phyloP scores from a whole-genome alignment of 2,113 vertebrate species.

The Lagopus leucura region DNA sequence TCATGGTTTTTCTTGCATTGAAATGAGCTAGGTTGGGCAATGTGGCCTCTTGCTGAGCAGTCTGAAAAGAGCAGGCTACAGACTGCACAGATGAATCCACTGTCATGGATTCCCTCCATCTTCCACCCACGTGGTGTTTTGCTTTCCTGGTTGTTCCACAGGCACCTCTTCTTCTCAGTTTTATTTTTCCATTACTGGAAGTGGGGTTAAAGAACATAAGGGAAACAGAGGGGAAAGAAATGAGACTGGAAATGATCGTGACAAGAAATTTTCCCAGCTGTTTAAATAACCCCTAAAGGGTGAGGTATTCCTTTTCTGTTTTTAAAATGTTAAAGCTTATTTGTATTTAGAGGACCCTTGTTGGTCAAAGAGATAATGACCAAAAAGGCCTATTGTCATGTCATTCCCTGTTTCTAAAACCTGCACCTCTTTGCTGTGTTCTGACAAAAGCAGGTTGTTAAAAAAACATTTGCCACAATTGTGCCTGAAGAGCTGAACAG shows the following conservation, averaged over 20 bases:
- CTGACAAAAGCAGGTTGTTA: background rate
- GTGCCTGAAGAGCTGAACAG: background rate
- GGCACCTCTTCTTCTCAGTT: background rate
- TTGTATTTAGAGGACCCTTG: background rate
- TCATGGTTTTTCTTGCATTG: slow-evolving; percentile 2
- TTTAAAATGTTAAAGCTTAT: background rate
- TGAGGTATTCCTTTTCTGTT: background rate
- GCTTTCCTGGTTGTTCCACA: background rate
- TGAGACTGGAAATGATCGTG: background rate
- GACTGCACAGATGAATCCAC: background rate
- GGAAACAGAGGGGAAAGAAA: background rate
- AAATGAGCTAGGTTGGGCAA: background rate
- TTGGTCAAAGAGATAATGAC: background rate
- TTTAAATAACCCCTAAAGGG: background rate
- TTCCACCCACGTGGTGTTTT: background rate
- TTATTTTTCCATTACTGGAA: background rate
- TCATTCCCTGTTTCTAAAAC: background rate
- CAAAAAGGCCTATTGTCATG: background rate
- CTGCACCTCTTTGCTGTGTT: background rate
- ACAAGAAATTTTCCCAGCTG: background rate
- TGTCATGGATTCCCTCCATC: background rate
- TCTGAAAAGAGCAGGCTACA: background rate
- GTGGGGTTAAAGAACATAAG: background rate
- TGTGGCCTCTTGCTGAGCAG: background rate
- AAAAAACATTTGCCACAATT: background rate